A percentile compares a stretch with the other conserved stretches of the same genome.
These are phyloP conservation scores for Peromyscus nudipes DNA, from an alignment of 2,797 vertebrate genomes.

Conservation along the genomic window DNA sequence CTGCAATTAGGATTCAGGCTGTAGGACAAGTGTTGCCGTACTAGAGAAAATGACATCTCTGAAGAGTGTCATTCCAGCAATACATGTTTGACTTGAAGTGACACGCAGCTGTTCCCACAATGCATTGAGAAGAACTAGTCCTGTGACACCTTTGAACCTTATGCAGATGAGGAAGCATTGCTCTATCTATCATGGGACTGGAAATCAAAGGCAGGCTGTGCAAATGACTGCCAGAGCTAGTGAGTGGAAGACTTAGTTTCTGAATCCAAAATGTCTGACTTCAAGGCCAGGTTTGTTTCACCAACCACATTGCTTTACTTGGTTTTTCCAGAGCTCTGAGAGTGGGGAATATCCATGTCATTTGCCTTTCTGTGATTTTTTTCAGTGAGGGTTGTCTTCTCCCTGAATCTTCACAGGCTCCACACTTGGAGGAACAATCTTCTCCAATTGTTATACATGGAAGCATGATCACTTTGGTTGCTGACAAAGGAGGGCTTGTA, in stretches of 20 bases:
- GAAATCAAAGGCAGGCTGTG: neutral
- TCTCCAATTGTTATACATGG: neutral
- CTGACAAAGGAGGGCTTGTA: neutral
- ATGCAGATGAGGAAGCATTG: neutral
- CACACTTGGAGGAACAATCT: neutral
- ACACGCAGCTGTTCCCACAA: neutral
- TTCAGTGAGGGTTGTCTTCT: neutral
- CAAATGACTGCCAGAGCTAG: neutral
- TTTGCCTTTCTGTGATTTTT: neutral
- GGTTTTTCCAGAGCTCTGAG: neutral
- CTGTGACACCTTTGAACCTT: neutral
- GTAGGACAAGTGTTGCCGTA: neutral
- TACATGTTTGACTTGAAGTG: neutral
- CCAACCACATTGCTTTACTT: neutral
- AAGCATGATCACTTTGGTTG: neutral
- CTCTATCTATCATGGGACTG: neutral
- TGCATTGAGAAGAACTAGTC: neutral
- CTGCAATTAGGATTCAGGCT: neutral
- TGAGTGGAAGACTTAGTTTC: neutral
- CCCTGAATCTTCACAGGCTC: neutral
- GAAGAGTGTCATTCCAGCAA: neutral
- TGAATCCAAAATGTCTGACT: slow-evolving; percentile 19
- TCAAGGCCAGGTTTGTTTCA: slow-evolving; percentile 42
- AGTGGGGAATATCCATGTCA: neutral
- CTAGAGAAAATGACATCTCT: neutral